These are phyloP conservation scores for Opisthograptis luteolata DNA, from an alignment of 2,888 invertebrate species.

Conservation along the genomic window DNA sequence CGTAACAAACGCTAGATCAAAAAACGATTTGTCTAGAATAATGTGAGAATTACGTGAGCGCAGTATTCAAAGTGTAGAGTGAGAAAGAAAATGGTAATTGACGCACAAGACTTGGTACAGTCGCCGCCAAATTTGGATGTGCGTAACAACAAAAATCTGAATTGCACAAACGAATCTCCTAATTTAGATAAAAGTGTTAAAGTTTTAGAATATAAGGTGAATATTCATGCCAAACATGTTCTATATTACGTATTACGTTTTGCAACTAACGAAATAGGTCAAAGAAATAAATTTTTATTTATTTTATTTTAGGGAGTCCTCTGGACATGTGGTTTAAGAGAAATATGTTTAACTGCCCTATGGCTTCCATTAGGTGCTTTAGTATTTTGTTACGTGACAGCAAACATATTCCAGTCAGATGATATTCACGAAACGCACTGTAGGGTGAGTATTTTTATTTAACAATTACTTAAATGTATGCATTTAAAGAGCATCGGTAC, in stretches of 20 bases:
- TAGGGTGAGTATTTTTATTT: conserved; percentile 87
- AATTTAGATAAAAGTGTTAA: conserved; percentile 62
- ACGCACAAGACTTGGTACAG: conserved; percentile 69
- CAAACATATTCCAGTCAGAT: conserved; percentile 95
- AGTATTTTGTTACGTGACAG: conserved; percentile 94
- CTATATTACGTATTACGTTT: conserved; percentile 6
- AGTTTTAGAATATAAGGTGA: conserved; percentile 73
- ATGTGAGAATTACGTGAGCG: conserved; percentile 59
- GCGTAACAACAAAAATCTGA: conserved; percentile 54
- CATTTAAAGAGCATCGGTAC: background rate
- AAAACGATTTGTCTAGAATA: conserved; percentile 41
- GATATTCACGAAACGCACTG: conserved; percentile 98
- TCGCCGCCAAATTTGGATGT: conserved; percentile 70
- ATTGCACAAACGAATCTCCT: conserved; percentile 62
- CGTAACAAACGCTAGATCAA: conserved; percentile 28
- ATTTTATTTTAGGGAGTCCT: conserved; percentile 79
- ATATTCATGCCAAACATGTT: conserved; percentile 7
- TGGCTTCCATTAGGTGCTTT: conserved; percentile 93
- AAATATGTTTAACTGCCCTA: conserved; percentile 92
- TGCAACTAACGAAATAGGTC: too few relatives aligned
- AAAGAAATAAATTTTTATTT: too few relatives aligned
- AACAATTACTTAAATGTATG: background rate
- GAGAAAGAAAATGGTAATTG: conserved; percentile 78
- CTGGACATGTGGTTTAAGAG: conserved; percentile 90
- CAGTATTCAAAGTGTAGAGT: conserved; percentile 57